phyloP scores from a whole-genome alignment of 2,888 invertebrate genomes.

The Chrysodeixis includens region DNA sequence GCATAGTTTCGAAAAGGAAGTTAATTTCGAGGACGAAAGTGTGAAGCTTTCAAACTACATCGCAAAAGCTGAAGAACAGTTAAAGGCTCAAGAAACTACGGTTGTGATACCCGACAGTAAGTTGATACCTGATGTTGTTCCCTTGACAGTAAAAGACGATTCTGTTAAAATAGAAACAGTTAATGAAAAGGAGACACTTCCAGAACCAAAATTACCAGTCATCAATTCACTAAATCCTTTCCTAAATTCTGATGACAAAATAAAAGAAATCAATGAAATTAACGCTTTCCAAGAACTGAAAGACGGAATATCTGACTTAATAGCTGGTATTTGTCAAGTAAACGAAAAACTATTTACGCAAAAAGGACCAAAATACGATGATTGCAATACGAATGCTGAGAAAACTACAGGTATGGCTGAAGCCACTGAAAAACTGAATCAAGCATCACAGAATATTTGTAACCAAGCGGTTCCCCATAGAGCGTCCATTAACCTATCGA shows the following conservation, averaged over 20 bases:
- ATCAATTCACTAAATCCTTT: constrained; percentile 81
- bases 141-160: constrained; percentile 73
- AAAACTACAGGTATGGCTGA: constrained; percentile 74
- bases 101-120: constrained; percentile 71
- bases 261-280: constrained; percentile 83
- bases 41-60: constrained; percentile 71
- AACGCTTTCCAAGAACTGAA: constrained; percentile 86
- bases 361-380: constrained; percentile 65
- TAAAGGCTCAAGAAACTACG: constrained; percentile 73
- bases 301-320: constrained; percentile 86
- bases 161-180: constrained; percentile 65
- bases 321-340: constrained; percentile 86
- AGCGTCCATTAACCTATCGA: constrained; percentile 80
- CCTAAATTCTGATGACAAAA: constrained; percentile 76
- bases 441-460: constrained; percentile 69
- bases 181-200: constrained; percentile 46
- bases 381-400: constrained; percentile 53
- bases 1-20: constrained; percentile 83
- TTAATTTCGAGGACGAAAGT: constrained; percentile 80
- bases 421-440: constrained; percentile 74
- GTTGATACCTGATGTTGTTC: constrained; percentile 70
- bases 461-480: constrained; percentile 72
- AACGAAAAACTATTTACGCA: constrained; percentile 83
- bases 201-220: constrained; percentile 60
- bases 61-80: constrained; percentile 67